Percentiles rank a stretch among this genome's conserved stretches.
Conservation (phyloP, 2,888 invertebrate species). For the Arctia plantaginis region DNA sequence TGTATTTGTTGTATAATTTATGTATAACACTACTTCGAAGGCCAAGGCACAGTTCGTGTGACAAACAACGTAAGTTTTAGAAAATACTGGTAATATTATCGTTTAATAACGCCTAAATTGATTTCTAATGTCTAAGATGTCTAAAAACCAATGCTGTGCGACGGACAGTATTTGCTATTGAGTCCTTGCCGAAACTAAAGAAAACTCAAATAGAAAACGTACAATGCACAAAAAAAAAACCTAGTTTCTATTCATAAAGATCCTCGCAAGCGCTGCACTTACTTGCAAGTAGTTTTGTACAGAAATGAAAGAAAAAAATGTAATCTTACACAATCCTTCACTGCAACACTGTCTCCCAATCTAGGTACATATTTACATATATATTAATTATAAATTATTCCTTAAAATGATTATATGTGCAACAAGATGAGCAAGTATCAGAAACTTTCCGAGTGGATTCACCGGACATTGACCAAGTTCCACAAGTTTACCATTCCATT, state of each 20-base stretch:
- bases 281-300: constrained; percentile 5
- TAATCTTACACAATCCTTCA: constrained; percentile 40
- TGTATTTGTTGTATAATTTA: not conserved
- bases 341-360: constrained; percentile 24
- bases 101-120: not conserved
- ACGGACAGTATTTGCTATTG: not conserved
- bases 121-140: not conserved
- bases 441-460: constrained; percentile 61
- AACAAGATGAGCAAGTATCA: constrained; percentile 48
- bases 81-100: not conserved
- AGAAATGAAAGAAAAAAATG: constrained; percentile 29
- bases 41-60: not conserved
- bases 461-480: constrained; percentile 77
- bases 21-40: constrained; percentile 1
- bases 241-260: not conserved
- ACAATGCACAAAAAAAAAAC: not conserved
- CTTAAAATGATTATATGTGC: constrained; percentile 24
- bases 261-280: constrained; percentile 1
- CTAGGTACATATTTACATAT: constrained; percentile 23
- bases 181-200: not conserved
- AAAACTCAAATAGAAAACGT: not conserved
- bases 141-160: not conserved
- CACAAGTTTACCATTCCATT: constrained; percentile 61
- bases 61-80: not conserved
- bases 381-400: constrained; percentile 21